Base-by-base conservation (phyloP, 2,888 invertebrate genomes). In the Microctonus aethiopoides region DNA sequence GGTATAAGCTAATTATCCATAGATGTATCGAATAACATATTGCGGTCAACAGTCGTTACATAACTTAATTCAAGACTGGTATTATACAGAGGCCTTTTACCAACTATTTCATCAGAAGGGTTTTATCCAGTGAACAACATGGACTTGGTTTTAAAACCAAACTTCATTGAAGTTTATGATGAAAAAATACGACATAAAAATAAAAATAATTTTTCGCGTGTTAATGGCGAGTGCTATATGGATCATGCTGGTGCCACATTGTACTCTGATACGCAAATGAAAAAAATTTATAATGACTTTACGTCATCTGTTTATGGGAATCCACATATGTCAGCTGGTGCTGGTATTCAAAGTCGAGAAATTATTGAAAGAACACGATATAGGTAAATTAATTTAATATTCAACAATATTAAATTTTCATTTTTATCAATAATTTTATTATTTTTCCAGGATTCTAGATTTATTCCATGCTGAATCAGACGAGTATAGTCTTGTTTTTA, bases 181-280 rank as follows among this genome's bases (percentile, higher is more conserved):
- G 77, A 81, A 26, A 72, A 78, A 46, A 83, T 76, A 0, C 57
- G 63, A 4, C 68, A 76, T 46, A 72, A 65, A 36, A 73, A 86
- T 10, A 74, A 76, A 34, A 76, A 77, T 24, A 82, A 85, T 76
- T 87, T 87, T 74, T 74, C 77, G 16, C 80, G 84, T 62, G 72
- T 81, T n/a, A 76, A 79, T 77, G 85, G 86, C 84, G 78, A 80
- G 74, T 46, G 91, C 80, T 98, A 97, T 86, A 88, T 98, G 81
- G 98, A 98, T 86, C 95, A 97, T 90, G 94, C 95, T 46, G 97
- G 96, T 9, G 90, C 96, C 11, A 92, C 95, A 7, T 87, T 97
- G 62, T 97, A 95, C 84, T 91, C 95, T 5, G 90, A 92, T 83
- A 89, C 89, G 76, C 94, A 96, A 87, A 89, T 97, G 29, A 87